Conservation (phyloP, 2,888 invertebrate genomes). For the Rhingia rostrata region DNA sequence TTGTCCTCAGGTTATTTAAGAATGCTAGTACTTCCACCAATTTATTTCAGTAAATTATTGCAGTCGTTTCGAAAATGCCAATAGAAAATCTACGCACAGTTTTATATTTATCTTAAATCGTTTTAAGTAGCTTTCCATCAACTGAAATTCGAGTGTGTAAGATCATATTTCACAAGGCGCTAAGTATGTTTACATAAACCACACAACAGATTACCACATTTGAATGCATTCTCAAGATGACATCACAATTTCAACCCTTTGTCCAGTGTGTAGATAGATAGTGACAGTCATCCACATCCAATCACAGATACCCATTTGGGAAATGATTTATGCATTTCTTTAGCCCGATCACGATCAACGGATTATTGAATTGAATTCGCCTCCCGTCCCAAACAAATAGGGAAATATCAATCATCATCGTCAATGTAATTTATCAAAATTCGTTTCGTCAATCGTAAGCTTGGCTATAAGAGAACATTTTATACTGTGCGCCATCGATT, state of each 20-base stretch:
- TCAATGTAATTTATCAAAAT: slow-evolving; percentile 1
- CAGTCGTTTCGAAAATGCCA: too few relatives aligned
- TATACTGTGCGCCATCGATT: slow-evolving; percentile 24
- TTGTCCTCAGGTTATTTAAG: too few relatives aligned
- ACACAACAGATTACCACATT: slow-evolving; percentile 2
- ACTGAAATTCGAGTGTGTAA: background rate
- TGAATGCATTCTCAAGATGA: slow-evolving; percentile 11
- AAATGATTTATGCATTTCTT: slow-evolving; percentile 33
- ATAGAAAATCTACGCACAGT: too few relatives aligned
- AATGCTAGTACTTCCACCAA: too few relatives aligned
- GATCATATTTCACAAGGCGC: slow-evolving; percentile 1
- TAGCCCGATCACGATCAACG: slow-evolving; percentile 4
- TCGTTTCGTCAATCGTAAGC: slow-evolving; percentile 19
- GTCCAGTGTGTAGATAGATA: background rate
- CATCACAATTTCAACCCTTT: slow-evolving; percentile 9
- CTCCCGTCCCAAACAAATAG: background rate
- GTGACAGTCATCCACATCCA: background rate
- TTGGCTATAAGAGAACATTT: slow-evolving; percentile 2
- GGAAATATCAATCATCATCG: slow-evolving; percentile 18
- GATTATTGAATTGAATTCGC: slow-evolving; percentile 8
- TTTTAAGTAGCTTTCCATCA: slow-evolving; percentile 1
- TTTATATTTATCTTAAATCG: background rate
- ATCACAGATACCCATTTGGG: background rate
- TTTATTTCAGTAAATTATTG: too few relatives aligned
- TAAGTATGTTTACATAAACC: background rate